Evolutionary conservation across 2,888 invertebrate genomes (phyloP), one percentile per base, ranked within the genome.

Genomic region (Petrophora chlorosata): DNA sequence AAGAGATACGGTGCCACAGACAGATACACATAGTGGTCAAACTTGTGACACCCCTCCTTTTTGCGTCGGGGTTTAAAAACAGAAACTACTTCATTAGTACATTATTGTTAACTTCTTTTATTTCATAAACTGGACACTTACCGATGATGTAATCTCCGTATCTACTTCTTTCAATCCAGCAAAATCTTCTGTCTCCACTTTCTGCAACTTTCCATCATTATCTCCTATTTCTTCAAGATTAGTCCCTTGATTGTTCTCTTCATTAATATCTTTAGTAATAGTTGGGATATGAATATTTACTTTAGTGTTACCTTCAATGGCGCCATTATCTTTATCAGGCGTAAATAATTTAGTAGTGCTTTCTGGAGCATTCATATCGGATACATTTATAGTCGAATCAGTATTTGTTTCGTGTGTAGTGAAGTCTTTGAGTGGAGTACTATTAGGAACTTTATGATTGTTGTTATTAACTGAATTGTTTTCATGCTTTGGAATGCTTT

Each of bases 61-160:
- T n/a, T n/a, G n/a, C n/a, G n/a, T n/a, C n/a, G n/a, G n/a, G n/a
- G n/a, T n/a, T n/a, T n/a, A n/a, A n/a, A n/a, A n/a, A n/a, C n/a
- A n/a, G n/a, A n/a, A n/a, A n/a, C n/a, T n/a, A n/a, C n/a, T n/a
- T n/a, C n/a, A n/a, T n/a, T n/a, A n/a, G n/a, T n/a, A n/a, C n/a
- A n/a, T n/a, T n/a, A n/a, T n/a, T n/a, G n/a, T n/a, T n/a, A n/a
- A n/a, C n/a, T n/a, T n/a, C n/a, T n/a, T n/a, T n/a, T n/a, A n/a
- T n/a, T n/a, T n/a, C n/a, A n/a, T n/a, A n/a, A n/a, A n/a, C n/a
- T n/a, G n/a, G n/a, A n/a, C n/a, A n/a, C 58, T 58, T 60, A 69
- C 67, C 61, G 58, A 35, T 33, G 52, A 10, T 15, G 40, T 42
- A 44, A 59, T 61, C 28, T 60, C 55, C 0, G 56, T 59, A 3